A percentile compares a stretch with the other conserved stretches of the same genome.
These are phyloP conservation scores for Elaphurus davidianus DNA, from an alignment of 2,113 vertebrate genomes.

Conservation along the genomic window DNA sequence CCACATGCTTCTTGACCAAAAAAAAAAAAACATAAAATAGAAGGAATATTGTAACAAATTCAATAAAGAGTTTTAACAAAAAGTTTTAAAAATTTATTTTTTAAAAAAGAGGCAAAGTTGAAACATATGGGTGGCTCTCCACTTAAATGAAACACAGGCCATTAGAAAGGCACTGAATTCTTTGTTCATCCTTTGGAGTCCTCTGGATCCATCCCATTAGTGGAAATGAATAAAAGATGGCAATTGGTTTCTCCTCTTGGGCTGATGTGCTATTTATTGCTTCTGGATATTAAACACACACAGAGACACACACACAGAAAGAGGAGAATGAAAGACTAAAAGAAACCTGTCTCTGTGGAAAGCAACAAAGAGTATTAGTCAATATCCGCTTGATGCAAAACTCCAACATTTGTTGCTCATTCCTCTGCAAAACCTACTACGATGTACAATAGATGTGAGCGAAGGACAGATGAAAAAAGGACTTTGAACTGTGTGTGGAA, in stretches of 20 bases:
- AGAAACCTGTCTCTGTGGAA: background rate
- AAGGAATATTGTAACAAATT: background rate
- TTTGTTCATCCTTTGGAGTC: background rate
- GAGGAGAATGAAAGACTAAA: background rate
- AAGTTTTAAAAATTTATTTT: background rate
- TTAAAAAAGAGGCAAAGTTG: background rate
- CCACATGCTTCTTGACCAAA: background rate
- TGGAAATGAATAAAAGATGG: background rate
- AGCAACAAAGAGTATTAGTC: background rate
- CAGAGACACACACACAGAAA: background rate
- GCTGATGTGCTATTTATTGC: background rate
- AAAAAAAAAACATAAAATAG: background rate
- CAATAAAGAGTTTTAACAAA: background rate
- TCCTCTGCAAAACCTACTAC: background rate
- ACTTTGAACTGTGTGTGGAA: background rate
- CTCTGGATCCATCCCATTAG: background rate
- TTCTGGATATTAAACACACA: background rate
- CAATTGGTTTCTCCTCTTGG: background rate
- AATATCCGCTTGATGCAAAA: background rate
- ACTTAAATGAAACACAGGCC: rapidly evolving
- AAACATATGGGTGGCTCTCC: background rate
- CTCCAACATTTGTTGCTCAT: background rate
- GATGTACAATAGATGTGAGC: background rate
- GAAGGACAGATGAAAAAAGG: background rate
- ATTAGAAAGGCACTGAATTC: background rate